Conservation (phyloP, 2,113 vertebrate genomes). For the Callopanchax toddi region DNA sequence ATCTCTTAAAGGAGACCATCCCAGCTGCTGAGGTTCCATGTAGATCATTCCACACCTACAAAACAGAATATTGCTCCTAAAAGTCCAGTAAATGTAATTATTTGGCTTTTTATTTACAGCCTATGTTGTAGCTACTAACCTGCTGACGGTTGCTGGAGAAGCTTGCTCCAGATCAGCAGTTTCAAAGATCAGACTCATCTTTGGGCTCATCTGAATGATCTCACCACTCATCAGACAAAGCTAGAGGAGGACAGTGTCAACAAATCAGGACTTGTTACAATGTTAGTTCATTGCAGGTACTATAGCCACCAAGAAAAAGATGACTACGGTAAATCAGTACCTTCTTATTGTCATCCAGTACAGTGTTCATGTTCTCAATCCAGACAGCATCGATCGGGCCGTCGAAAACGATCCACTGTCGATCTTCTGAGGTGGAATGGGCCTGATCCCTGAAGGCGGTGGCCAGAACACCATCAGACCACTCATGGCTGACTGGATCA, state of each 20-base stretch:
- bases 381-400: conserved; percentile 96
- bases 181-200: conserved; percentile 96
- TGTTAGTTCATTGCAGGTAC: neutral
- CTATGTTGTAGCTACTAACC: conserved; percentile 70
- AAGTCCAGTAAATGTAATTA: neutral
- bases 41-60: conserved; percentile 97
- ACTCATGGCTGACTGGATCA: conserved; percentile 89
- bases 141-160: conserved; percentile 93
- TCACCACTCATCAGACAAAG: conserved; percentile 96
- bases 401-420: conserved; percentile 95
- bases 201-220: conserved; percentile 94
- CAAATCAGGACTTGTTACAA: neutral
- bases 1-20: conserved; percentile 90
- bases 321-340: conserved; percentile 59
- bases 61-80: conserved; percentile 20
- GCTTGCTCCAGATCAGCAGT: conserved; percentile 91
- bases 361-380: conserved; percentile 98
- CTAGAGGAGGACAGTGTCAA: conserved; percentile 64
- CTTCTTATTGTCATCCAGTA: conserved; percentile 96
- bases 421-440: conserved; percentile 78
- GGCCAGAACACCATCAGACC: conserved; percentile 91
- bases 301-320: neutral
- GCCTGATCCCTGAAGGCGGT: conserved; percentile 88
- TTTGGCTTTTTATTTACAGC: neutral
- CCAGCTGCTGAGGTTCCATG: conserved; percentile 91